Percentiles rank a stretch among this genome's conserved stretches.
Evolutionary conservation across 2,113 vertebrate species (phyloP).

Genomic region (Procavia capensis): DNA sequence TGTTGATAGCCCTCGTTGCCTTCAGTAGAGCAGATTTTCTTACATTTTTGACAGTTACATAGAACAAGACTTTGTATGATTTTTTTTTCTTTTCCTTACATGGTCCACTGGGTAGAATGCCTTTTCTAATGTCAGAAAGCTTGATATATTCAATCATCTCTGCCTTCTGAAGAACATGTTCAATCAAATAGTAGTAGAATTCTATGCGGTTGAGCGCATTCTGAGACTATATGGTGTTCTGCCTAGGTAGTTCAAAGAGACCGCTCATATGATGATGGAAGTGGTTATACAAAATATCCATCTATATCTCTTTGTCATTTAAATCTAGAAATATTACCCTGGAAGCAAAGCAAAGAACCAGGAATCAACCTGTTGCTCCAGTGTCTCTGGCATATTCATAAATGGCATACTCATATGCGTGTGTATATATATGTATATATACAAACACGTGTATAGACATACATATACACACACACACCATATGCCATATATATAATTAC

Average conservation of each 20-base stretch:
- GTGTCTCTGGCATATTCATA: background rate
- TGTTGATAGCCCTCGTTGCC: background rate
- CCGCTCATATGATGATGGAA: background rate
- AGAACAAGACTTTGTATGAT: conserved; percentile 52
- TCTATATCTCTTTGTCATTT: background rate
- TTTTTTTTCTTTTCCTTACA: background rate
- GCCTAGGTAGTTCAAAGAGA: background rate
- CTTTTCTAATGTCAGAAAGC: conserved; percentile 38
- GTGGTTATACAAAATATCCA: background rate
- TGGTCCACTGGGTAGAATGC: background rate
- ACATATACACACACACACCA: background rate
- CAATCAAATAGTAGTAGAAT: background rate
- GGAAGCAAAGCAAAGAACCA: background rate
- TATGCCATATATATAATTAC: too few species aligned
- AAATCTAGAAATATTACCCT: background rate
- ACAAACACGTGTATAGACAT: background rate
- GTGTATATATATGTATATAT: background rate
- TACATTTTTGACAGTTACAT: conserved; percentile 66
- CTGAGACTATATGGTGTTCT: background rate
- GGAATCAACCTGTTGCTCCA: background rate
- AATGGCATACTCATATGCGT: too few species aligned
- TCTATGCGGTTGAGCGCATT: background rate
- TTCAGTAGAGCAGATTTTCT: conserved; percentile 36
- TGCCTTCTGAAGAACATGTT: conserved; percentile 34
- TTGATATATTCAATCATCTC: conserved; percentile 46